Conservation (phyloP, 35 echinoderm and acorn worm species). For the Heliocidaris tuberculata region DNA sequence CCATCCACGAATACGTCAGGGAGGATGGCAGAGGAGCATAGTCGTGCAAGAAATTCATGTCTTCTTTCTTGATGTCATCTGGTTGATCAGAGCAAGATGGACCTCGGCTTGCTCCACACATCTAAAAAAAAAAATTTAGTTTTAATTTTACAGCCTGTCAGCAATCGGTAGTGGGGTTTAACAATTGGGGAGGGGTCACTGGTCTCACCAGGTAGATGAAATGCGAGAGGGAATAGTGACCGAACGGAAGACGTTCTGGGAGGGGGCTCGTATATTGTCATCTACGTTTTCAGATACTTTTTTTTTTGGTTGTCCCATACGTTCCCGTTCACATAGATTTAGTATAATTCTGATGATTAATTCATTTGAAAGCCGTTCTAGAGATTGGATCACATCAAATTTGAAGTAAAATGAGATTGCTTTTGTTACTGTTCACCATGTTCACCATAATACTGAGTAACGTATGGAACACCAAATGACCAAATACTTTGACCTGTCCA, state of each 20-base stretch:
- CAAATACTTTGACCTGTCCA: not conserved
- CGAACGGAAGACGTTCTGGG: too few species aligned
- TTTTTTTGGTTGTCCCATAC: too few species aligned
- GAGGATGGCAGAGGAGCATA: slow-evolving; percentile 61
- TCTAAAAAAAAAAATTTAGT: not conserved
- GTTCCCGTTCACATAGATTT: too few species aligned
- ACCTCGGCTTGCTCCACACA: not conserved
- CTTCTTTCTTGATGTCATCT: slow-evolving; percentile 50
- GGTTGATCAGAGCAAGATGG: slow-evolving; percentile 21
- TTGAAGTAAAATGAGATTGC: too few species aligned
- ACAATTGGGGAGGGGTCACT: not conserved
- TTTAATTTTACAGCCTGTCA: not conserved
- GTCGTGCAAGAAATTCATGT: slow-evolving; percentile 72
- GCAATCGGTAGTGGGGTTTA: not conserved
- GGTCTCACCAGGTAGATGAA: too few species aligned
- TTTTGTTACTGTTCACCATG: too few species aligned
- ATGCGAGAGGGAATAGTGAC: not conserved
- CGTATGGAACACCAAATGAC: not conserved
- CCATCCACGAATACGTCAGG: slow-evolving; percentile 74
- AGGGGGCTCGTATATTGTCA: too few species aligned
- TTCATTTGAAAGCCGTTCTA: too few species aligned
- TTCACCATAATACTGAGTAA: too few species aligned
- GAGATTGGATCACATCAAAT: too few species aligned
- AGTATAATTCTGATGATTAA: too few species aligned
- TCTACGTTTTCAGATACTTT: too few species aligned